Conservation (phyloP, 2,113 vertebrate genomes). For the Solea senegalensis region DNA sequence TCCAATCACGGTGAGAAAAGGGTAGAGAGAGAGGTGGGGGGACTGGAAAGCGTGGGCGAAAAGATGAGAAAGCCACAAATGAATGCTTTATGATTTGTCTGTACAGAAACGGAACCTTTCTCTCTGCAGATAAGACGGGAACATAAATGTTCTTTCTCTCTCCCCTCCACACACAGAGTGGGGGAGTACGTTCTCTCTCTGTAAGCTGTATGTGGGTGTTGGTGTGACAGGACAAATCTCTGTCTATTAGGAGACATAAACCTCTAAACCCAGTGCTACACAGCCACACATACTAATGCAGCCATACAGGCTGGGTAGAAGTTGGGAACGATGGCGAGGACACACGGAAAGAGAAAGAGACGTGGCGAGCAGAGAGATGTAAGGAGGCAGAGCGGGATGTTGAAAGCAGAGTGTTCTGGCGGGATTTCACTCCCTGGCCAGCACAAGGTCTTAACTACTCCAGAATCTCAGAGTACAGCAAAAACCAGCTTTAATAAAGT, state of each 20-base stretch:
- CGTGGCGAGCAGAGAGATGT: slow-evolving; percentile 39
- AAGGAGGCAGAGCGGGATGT: slow-evolving; percentile 44
- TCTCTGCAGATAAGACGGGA: slow-evolving; percentile 60
- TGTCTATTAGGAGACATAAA: slow-evolving; percentile 79
- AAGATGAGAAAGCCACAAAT: slow-evolving; percentile 48
- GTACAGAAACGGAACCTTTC: slow-evolving; percentile 64
- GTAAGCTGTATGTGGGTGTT: slow-evolving; percentile 72
- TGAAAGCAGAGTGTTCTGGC: slow-evolving; percentile 46
- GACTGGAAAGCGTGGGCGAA: slow-evolving; percentile 38
- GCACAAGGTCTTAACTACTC: slow-evolving; percentile 58
- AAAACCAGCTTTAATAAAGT: slow-evolving; percentile 58
- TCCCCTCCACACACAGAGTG: slow-evolving; percentile 25
- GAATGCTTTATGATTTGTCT: slow-evolving; percentile 64
- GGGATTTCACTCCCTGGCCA: slow-evolving; percentile 55
- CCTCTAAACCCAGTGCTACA: slow-evolving; percentile 73
- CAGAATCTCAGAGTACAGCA: slow-evolving; percentile 51
- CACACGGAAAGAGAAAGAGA: slow-evolving; percentile 39
- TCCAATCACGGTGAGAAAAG: slow-evolving; percentile 63
- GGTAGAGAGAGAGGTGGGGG: slow-evolving; percentile 25
- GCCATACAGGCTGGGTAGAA: slow-evolving; percentile 48
- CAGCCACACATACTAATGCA: slow-evolving; percentile 75
- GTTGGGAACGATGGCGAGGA: slow-evolving; percentile 50
- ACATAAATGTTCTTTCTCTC: slow-evolving; percentile 59
- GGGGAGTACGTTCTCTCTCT: slow-evolving; percentile 40
- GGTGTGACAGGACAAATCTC: slow-evolving; percentile 79